Conservation (phyloP, 2,888 invertebrate genomes). For the Gerris lacustris region DNA sequence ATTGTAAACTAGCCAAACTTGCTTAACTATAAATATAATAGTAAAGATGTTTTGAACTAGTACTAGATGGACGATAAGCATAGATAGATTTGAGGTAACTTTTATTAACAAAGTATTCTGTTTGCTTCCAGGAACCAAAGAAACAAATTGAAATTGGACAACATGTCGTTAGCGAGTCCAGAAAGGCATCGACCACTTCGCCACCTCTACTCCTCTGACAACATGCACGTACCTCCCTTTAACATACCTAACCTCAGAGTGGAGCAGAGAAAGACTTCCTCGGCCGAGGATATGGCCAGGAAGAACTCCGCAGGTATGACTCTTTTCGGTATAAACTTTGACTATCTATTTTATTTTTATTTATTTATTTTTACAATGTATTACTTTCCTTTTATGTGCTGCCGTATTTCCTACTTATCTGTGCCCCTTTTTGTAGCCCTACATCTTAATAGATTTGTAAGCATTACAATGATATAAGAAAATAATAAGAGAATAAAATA, state of each 20-base stretch:
- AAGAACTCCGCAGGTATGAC: constrained; percentile 62
- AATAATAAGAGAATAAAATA: too few relatives aligned
- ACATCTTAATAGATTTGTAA: too few relatives aligned
- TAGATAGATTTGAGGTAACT: too few relatives aligned
- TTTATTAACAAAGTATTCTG: too few relatives aligned
- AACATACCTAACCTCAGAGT: constrained; percentile 78
- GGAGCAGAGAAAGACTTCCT: constrained; percentile 77
- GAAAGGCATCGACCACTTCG: constrained; percentile 62
- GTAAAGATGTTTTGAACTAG: too few relatives aligned
- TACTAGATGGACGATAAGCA: too few relatives aligned
- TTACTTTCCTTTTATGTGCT: constrained; percentile 7
- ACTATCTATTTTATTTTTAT: neutral
- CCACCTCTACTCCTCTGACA: constrained; percentile 75
- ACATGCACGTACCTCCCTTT: constrained; percentile 71
- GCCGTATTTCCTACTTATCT: constrained; percentile 4
- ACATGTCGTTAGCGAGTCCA: constrained; percentile 58
- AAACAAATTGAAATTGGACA: constrained; percentile 76
- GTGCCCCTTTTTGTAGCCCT: constrained; percentile 2
- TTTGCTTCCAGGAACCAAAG: constrained; percentile 55
- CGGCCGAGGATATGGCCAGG: constrained; percentile 81
- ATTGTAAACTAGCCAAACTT: too few relatives aligned
- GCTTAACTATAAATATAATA: too few relatives aligned
- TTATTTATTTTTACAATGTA: too few relatives aligned
- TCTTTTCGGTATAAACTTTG: neutral
- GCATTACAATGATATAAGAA: too few relatives aligned